Conservation (phyloP, 2,797 vertebrate species). For the Pelochelys cantorii region DNA sequence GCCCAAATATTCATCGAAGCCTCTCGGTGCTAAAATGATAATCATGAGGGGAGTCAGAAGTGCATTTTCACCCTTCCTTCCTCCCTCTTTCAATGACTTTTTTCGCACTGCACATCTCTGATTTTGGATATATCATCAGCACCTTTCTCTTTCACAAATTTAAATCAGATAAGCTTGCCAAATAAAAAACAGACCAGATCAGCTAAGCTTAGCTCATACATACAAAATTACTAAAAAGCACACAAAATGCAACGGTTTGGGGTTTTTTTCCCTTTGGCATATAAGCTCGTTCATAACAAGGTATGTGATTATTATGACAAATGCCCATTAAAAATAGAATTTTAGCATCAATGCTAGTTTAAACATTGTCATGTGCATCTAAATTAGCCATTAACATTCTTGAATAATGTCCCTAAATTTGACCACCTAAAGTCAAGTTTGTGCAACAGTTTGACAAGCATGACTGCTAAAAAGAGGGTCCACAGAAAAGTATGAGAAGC, state of each 20-base stretch:
- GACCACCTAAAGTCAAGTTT: constrained; percentile 58
- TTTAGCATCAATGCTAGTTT: constrained; percentile 49
- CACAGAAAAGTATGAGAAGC: not conserved
- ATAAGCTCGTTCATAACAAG: not conserved
- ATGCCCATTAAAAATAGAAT: constrained; percentile 19
- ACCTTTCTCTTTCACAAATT: constrained; percentile 30
- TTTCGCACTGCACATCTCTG: constrained; percentile 7
- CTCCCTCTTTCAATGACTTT: not conserved
- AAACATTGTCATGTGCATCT: constrained; percentile 58
- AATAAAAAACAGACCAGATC: constrained; percentile 58
- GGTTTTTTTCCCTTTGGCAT: not conserved
- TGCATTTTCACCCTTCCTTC: not conserved
- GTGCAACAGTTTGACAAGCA: constrained; percentile 15
- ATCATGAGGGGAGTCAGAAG: not conserved
- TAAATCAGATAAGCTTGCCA: constrained; percentile 47
- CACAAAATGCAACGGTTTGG: constrained; percentile 15
- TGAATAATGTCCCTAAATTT: constrained; percentile 56
- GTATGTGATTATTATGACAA: constrained; percentile 13
- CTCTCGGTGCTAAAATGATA: not conserved
- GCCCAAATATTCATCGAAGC: not conserved
- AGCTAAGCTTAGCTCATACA: constrained; percentile 41
- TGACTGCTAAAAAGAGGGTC: not conserved
- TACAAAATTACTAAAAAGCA: constrained; percentile 23
- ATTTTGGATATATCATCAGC: constrained; percentile 31
- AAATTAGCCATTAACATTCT: constrained; percentile 64